Percentiles rank a stretch among this genome's conserved stretches.
These are phyloP conservation scores for Panthera leo DNA, from an alignment of 2,113 vertebrate species.

Conservation along the genomic window DNA sequence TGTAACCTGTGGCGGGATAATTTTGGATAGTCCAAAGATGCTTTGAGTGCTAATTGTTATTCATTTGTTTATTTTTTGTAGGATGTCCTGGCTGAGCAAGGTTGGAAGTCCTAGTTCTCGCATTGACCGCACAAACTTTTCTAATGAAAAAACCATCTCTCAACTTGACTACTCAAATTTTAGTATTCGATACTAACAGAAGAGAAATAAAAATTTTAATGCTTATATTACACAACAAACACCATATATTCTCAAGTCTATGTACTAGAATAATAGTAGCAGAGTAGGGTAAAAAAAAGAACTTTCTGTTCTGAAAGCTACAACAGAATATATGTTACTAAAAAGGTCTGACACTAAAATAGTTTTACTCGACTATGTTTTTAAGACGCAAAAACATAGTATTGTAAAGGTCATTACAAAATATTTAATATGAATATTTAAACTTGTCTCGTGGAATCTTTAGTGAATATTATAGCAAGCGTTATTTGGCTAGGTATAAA, in stretches of 20 bases:
- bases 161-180: slow-evolving; percentile 92
- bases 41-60: not conserved
- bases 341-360: slow-evolving; percentile 34
- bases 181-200: slow-evolving; percentile 89
- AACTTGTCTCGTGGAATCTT: slow-evolving; percentile 59
- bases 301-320: slow-evolving; percentile 43
- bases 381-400: slow-evolving; percentile 46
- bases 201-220: not conserved
- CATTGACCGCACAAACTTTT: slow-evolving; percentile 89
- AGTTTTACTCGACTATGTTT: slow-evolving; percentile 39
- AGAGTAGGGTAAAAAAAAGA: slow-evolving; percentile 35
- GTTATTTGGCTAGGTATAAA: slow-evolving; percentile 52
- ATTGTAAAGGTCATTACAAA: slow-evolving; percentile 48
- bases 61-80: slow-evolving; percentile 76
- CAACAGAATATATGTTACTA: slow-evolving; percentile 19
- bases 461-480: slow-evolving; percentile 52
- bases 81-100: slow-evolving; percentile 92
- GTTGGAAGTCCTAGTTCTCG: slow-evolving; percentile 93
- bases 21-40: not conserved
- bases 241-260: slow-evolving; percentile 21
- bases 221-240: slow-evolving; percentile 20
- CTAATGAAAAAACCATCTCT: slow-evolving; percentile 90
- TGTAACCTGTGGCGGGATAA: not conserved
- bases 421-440: slow-evolving; percentile 45
- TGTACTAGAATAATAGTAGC: slow-evolving; percentile 24